Base-by-base conservation (phyloP, 2,797 vertebrate species). In the Lophotriccus pileatus region DNA sequence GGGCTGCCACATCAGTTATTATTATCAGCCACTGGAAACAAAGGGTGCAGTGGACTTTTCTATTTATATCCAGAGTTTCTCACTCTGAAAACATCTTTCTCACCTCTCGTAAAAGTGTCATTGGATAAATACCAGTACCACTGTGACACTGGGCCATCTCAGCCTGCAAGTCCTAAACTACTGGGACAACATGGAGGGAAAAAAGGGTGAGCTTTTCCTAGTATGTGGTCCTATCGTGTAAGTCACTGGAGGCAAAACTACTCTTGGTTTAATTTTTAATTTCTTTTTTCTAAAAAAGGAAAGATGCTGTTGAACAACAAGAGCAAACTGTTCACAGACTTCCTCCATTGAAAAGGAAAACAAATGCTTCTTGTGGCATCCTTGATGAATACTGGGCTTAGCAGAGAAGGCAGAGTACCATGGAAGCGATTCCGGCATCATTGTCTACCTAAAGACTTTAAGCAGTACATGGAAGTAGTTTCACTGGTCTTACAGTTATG, bases 61-160 rank as follows among this genome's bases (percentile, higher is more conserved):
- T 96, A 92, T 95, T 92, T 93, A 69, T 95, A 90, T 22, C 36
- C 52, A 52, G 30, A 78, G 36, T 56, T 88, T 86, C 36, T 93
- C 9, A 0, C 34, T 46, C 69, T 88, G 63, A 36, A 93, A 78
- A 76, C 58, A 49, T 88, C 66, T 86, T 95, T 84, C 75, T 89
- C 76, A 87, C 53, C 39, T 92, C 43, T 92, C 19, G 2, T 56
- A 12, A 11, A 92, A 89, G 78, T 84, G 86, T 86, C 43, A n/a
- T 0, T 66, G 60, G 56, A 94, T 73, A 66, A 77, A 32, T 43
- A 89, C 44, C 75, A 89, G 68, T 23, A 27, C 36, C 0, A 0
- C 36, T 72, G 60, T 80, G 90, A 90, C 72, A 90, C 16, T 2
- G 7, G 28, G 43, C 8, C 16, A 22, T 43, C 47, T 87, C 80